Evolutionary conservation across 2,888 invertebrate species (phyloP), one percentile per base, ranked within the genome.

Genomic region (Corythucha ciliata): DNA sequence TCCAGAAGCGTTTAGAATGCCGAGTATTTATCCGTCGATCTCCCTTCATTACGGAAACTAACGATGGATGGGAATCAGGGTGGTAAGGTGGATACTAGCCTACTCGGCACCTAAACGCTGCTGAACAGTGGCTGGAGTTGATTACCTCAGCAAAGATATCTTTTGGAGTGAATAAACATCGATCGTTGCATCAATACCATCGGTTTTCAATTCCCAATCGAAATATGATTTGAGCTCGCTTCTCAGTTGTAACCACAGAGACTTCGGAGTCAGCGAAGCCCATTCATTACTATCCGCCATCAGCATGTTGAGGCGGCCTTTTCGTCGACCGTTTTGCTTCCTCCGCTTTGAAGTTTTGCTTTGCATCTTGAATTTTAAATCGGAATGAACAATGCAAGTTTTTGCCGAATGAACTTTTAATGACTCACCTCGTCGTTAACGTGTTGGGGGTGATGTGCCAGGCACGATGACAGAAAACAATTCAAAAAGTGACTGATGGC

Each of bases 401-500:
- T 29, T 29, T n/a, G 8, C 8, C n/a, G 10, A 29, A n/a, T 29
- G 14, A 18, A 39, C n/a, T 14, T 8, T 36, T 14, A 22, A 24
- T 20, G 32, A 5, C 27, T 10, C 67, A 81, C 79, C 72, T 83
- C 83, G 64, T 83, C 83, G 29, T 74, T 69, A 56, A 76, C 74
- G 61, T 77, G 76, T 57, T 79, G 74, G 0, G 86, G 80, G 65
- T 80, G 76, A 5, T 81, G 77, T 41, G 79, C 74, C 52, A 77
- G 73, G 48, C 81, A 83, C 1, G 82, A 80, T 51, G 92, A 90
- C 48, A 98, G 70, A 65, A 93, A 79, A 66, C 97, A 97, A 71
- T 96, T 98, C 55, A 98, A 75, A 71, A 97, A 97, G 69, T 97
- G 98, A 56, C 92, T 86, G 48, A 93, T 83, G 1, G 90, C 93